Evolutionary conservation across 2,888 invertebrate genomes (phyloP).

Genomic region (Chrysolina americana): DNA sequence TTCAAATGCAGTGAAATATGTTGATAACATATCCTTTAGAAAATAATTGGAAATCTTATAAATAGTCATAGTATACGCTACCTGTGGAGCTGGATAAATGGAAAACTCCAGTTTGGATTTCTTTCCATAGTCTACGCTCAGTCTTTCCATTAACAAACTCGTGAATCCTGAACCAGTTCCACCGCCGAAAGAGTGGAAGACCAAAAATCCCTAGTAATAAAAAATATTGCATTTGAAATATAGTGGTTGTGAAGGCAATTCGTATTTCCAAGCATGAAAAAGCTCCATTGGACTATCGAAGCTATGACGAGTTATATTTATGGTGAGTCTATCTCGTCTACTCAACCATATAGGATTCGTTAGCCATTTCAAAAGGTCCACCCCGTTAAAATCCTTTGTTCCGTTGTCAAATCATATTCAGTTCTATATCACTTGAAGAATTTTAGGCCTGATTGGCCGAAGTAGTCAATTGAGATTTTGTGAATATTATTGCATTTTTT

Average conservation of each 20-base stretch:
- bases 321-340: background rate
- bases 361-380: background rate
- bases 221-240: background rate
- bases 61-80: constrained; percentile 61
- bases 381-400: no score
- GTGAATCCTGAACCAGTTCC: constrained; percentile 96
- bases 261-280: no score
- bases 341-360: background rate
- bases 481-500: no score
- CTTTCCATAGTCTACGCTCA: constrained; percentile 94
- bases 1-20: no score
- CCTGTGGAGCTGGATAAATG: constrained; percentile 95
- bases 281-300: background rate
- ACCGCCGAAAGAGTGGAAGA: constrained; percentile 93
- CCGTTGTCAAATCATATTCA: no score
- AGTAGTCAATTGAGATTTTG: no score
- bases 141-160: constrained; percentile 91
- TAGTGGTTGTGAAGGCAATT: no score
- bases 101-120: constrained; percentile 95
- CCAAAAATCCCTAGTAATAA: constrained; percentile 87
- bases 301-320: no score
- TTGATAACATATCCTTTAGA: no score
- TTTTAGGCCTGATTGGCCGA: no score
- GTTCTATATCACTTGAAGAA: no score
- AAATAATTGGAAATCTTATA: no score